Evolutionary conservation across 2,113 vertebrate genomes (phyloP).

Genomic region (Leucoraja erinaceus): DNA sequence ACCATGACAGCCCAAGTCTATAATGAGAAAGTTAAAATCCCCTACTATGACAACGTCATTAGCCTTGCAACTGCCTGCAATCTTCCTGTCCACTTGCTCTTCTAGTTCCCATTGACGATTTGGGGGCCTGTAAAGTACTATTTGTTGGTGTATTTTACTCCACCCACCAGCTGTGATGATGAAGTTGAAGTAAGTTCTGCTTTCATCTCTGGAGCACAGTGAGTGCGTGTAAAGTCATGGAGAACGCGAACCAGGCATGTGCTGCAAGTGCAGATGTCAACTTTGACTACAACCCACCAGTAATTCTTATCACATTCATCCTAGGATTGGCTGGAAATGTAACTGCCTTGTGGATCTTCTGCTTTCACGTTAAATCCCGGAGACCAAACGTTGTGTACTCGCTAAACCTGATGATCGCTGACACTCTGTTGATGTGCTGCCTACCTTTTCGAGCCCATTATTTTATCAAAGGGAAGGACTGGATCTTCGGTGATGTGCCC

Average conservation of each 20-base stretch:
- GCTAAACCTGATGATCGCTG: slow-evolving; percentile 65
- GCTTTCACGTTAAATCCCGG: slow-evolving; percentile 66
- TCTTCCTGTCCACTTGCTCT: too few species aligned
- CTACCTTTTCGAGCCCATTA: slow-evolving; percentile 59
- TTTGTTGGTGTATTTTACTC: too few species aligned
- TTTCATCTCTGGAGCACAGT: background rate
- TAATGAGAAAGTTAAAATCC: too few species aligned
- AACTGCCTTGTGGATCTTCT: slow-evolving; percentile 62
- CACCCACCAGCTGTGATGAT: too few species aligned
- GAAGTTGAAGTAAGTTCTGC: too few species aligned
- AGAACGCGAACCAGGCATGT: background rate
- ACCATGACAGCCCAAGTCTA: too few species aligned
- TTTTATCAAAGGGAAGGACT: slow-evolving; percentile 52
- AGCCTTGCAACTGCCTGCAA: too few species aligned
- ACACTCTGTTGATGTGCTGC: slow-evolving; percentile 58
- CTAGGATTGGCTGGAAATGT: slow-evolving; percentile 65
- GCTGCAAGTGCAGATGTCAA: background rate
- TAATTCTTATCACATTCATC: slow-evolving; percentile 64
- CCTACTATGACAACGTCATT: too few species aligned
- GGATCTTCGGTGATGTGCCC: slow-evolving; percentile 49
- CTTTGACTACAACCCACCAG: slow-evolving; percentile 40
- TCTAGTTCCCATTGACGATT: too few species aligned
- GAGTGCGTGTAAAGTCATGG: background rate
- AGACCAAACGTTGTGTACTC: slow-evolving; percentile 65
- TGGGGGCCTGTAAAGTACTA: too few species aligned